These are phyloP conservation scores for Colletes latitarsis DNA, from an alignment of 1,140 invertebrate species.

Conservation along the genomic window DNA sequence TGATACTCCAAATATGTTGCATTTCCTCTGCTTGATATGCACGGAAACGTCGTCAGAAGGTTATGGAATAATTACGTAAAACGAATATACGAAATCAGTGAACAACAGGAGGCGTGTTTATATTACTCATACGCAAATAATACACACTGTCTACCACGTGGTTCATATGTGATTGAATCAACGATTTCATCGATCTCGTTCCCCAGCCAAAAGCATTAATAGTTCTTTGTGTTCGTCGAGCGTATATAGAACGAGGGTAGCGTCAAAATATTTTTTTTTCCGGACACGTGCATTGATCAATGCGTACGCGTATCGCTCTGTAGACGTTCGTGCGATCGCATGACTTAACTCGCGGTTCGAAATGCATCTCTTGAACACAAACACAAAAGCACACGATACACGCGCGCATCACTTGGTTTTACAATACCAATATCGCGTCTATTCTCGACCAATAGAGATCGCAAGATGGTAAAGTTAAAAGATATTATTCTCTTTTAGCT, in stretches of 20 bases:
- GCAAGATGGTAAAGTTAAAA: background rate
- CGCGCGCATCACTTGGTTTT: background rate
- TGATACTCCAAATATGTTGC: too few relatives aligned
- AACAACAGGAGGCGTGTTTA: background rate
- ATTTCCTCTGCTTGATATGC: too few relatives aligned
- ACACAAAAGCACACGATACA: background rate
- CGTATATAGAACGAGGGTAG: background rate
- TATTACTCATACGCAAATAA: background rate
- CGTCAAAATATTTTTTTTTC: background rate
- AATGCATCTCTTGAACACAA: constrained; percentile 5
- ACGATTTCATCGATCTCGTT: constrained; percentile 10
- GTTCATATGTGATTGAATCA: background rate
- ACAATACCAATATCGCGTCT: background rate
- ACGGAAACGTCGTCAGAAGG: background rate
- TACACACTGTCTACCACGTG: background rate
- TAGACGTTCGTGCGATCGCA: background rate
- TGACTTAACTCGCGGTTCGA: background rate
- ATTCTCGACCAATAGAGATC: background rate
- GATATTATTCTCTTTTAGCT: background rate
- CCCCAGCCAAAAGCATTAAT: constrained; percentile 12
- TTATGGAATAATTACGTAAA: background rate
- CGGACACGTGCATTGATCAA: background rate
- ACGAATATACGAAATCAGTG: background rate
- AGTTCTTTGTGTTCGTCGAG: background rate
- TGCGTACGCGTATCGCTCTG: too few relatives aligned